Evolutionary conservation across 2,113 vertebrate species (phyloP), one percentile per base, ranked within the genome.

Genomic region (Trinectes maculatus): DNA sequence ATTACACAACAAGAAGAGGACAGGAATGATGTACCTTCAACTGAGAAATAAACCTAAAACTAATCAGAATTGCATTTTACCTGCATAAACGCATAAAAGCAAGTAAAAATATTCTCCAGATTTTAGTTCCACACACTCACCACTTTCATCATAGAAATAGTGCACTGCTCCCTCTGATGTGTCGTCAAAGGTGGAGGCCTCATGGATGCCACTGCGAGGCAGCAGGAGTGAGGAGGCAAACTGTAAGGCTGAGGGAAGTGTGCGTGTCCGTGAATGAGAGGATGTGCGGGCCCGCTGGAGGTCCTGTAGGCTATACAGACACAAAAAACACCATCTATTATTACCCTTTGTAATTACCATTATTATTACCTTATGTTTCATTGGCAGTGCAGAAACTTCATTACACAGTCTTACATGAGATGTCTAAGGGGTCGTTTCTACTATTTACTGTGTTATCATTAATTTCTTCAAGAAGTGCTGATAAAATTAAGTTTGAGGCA

Each of bases 121-220:
- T 15, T 25, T 15, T 13, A 47, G 5, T 33, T 2, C 11, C 13
- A 39, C 7, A 8, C 26, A 60, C 93, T 93, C 81, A 96, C 95
- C 95, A 0, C 94, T 94, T 85, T 96, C 95, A 0, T 96, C 95
- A 0, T 90, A 96, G 85, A 96, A 96, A 78, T 96, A 96, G 85
- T 96, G 95, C 83, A 96, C 92, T 0, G 95, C 95, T 0, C 95
- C 95, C 80, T 96, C 95, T 0, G 95, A 93, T 3, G 95, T 96
- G 87, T 96, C 95, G 0, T 96, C 95, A 0, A 96, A 96, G 47
- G 94, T 95, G 71, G 94, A 95, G 71, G 95, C 95, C 82, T 96
- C 95, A 0, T 96, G 95, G 65, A 96, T 93, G 0, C 95, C 94
- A 0, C 93, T 92, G 10, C 95, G 93, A 0, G 95, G 94, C 44